Evolutionary conservation across 2,113 vertebrate genomes (phyloP).

Genomic region (Chinchilla lanigera): DNA sequence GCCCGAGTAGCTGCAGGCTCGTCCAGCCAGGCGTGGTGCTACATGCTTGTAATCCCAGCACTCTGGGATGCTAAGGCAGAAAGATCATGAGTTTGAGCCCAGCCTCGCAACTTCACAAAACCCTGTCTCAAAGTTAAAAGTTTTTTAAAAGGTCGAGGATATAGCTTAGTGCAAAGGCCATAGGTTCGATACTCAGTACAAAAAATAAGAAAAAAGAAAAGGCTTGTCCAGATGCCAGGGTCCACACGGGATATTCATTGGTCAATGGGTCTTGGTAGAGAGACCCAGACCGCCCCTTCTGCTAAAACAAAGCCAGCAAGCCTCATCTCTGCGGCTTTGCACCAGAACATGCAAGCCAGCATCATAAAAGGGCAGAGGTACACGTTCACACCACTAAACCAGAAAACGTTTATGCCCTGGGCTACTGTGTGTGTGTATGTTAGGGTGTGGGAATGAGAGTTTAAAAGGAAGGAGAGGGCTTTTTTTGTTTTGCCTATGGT

Average conservation of each 20-base stretch:
- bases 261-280: neutral
- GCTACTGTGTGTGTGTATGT: neutral
- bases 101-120: neutral
- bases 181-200: neutral
- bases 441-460: neutral
- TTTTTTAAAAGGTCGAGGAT: neutral
- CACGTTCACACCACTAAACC: neutral
- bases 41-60: neutral
- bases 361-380: slow-evolving; percentile 58
- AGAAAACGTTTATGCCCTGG: slow-evolving; percentile 13
- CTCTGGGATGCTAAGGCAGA: neutral
- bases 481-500: neutral
- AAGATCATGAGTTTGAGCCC: neutral
- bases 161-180: neutral
- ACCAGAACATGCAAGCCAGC: neutral
- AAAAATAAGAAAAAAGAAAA: neutral
- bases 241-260: neutral
- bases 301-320: slow-evolving; percentile 48
- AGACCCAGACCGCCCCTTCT: neutral
- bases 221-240: neutral
- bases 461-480: neutral
- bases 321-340: slow-evolving; percentile 29
- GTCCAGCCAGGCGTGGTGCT: neutral
- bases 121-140: neutral
- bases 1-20: neutral